Base-by-base conservation (phyloP, 2,797 vertebrate species). In the Halcyon badia region DNA sequence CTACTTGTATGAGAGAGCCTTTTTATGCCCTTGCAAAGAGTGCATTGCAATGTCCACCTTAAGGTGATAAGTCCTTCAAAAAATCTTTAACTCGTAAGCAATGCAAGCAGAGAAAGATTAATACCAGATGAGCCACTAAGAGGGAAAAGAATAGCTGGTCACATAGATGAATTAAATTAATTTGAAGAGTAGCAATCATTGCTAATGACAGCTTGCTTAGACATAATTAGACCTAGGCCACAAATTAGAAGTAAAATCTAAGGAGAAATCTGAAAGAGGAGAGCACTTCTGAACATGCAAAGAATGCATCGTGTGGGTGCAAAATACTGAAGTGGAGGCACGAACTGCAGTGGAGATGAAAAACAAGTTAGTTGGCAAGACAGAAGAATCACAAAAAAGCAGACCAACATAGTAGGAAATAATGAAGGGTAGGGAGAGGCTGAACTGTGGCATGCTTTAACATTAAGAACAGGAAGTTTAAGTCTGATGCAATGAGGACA, bases 191-290 rank as follows among this genome's bases (percentile, higher is more conserved):
- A 87, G 60, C 86, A 92, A 76, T 92, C 90, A 82, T 37, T 69
- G 66, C 42, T 92, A 89, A 87, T 66, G 88, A 91, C 83, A 94
- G 83, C 31, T 92, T 93, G 78, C 91, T 95, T 89, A 89, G 77
- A 94, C n/a, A 46, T 91, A 87, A 93, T 96, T 82, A 91, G 78
- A 76, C 33, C 57, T 84, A 90, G 48, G 84, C 90, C 86, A 94
- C 88, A 93, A 89, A 93, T 44, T 26, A 90, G 54, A 33, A 81
- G 57, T 17, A 75, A 31, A 54, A 75, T 6, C 81, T 81, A 77
- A 18, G 42, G 37, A 69, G 78, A 58, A 33, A 42, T 58, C 16
- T 86, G 82, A 78, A 92, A 86, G 46, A 84, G 48, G 35, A 65
- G 35, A 80, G 35, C 10, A 21, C 54, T 81, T 87, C 26, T 80